A percentile compares a stretch with the other conserved stretches of the same genome.
phyloP scores from a whole-genome alignment of 2,113 vertebrate genomes.

The Falcunculus frontatus region DNA sequence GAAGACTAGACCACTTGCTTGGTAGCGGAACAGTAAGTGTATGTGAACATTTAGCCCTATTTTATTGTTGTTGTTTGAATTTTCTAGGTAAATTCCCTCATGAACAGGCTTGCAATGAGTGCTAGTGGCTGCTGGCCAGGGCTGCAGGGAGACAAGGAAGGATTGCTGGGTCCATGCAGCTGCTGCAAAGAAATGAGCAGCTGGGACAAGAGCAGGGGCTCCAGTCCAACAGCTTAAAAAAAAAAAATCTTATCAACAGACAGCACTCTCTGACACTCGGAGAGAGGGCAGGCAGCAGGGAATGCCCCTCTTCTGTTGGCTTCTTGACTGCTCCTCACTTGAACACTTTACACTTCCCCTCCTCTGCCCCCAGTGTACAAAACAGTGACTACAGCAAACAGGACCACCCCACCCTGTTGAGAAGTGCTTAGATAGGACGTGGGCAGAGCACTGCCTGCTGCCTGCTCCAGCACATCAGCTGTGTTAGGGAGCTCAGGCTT shows the following conservation, averaged over 20 bases:
- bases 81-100: background rate
- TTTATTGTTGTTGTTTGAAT: background rate
- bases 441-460: background rate
- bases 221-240: background rate
- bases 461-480: background rate
- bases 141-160: background rate
- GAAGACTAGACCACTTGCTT: background rate
- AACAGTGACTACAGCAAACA: background rate
- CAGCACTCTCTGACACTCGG: background rate
- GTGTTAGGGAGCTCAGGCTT: background rate
- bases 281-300: background rate
- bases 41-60: background rate
- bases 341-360: background rate
- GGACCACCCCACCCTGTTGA: accelerated
- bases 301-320: background rate
- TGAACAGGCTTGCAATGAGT: background rate
- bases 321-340: background rate
- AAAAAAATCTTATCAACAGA: background rate
- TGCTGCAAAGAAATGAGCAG: background rate
- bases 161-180: background rate
- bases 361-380: background rate
- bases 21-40: background rate
- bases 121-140: background rate
- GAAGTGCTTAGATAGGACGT: background rate
- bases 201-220: background rate